phyloP scores from a whole-genome alignment of 2,888 invertebrate species.

The Chirona hameri region DNA sequence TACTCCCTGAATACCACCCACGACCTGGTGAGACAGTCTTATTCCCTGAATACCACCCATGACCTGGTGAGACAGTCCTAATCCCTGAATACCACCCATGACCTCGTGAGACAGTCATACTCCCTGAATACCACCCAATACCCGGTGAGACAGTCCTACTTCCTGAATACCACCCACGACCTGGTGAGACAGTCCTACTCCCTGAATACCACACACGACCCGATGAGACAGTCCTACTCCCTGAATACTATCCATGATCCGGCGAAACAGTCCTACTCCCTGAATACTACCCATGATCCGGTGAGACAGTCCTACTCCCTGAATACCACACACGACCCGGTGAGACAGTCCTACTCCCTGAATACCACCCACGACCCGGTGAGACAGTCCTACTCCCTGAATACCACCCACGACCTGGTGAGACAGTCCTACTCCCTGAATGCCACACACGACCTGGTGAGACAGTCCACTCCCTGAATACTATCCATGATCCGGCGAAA shows the following conservation, averaged over 20 bases:
- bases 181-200: slow-evolving; percentile 52
- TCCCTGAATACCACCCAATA: slow-evolving; percentile 60
- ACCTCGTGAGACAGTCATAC: slow-evolving; percentile 52
- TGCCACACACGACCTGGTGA: slow-evolving; percentile 61
- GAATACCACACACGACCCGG: slow-evolving; percentile 62
- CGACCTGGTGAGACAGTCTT: slow-evolving; percentile 56
- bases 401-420: slow-evolving; percentile 62
- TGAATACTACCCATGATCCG: slow-evolving; percentile 62
- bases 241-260: slow-evolving; percentile 62
- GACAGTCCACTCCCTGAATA: slow-evolving; percentile 51
- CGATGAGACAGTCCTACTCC: slow-evolving; percentile 50
- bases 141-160: slow-evolving; percentile 52
- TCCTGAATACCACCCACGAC: slow-evolving; percentile 59
- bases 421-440: slow-evolving; percentile 50
- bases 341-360: slow-evolving; percentile 49
- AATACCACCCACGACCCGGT: slow-evolving; percentile 63
- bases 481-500: slow-evolving; percentile 60
- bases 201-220: slow-evolving; percentile 60
- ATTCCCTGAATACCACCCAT: slow-evolving; percentile 58
- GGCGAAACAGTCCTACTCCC: slow-evolving; percentile 51
- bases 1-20: slow-evolving; percentile 57
- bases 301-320: slow-evolving; percentile 50
- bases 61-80: slow-evolving; percentile 54
- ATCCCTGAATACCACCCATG: slow-evolving; percentile 59
- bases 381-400: slow-evolving; percentile 51